A percentile compares a stretch with the other conserved stretches of the same genome.
Conservation (phyloP, 2,797 vertebrate genomes). For the Remorina albescens region DNA sequence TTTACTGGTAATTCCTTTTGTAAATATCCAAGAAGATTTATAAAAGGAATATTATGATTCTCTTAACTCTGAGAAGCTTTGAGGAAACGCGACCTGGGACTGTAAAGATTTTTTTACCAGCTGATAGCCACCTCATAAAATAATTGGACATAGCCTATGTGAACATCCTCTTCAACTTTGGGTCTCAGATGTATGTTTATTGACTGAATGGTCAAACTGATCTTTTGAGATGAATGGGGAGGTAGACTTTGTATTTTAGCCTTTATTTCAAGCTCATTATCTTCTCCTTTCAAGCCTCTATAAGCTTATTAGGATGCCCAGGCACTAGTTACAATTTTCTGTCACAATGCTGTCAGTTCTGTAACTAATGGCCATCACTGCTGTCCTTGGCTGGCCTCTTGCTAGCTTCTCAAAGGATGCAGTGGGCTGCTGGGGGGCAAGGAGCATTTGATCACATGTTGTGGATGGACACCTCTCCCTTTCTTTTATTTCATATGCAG, state of each 20-base stretch:
- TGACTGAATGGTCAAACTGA: slow-evolving; percentile 48
- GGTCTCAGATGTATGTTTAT: slow-evolving; percentile 55
- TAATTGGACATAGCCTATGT: slow-evolving; percentile 62
- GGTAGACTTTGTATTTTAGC: slow-evolving; percentile 44
- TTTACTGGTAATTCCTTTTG: slow-evolving; percentile 2
- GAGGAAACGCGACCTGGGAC: slow-evolving; percentile 9
- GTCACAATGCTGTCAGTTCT: slow-evolving; percentile 60
- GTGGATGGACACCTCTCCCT: slow-evolving; percentile 62
- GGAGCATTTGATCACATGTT: slow-evolving; percentile 62
- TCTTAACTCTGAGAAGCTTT: slow-evolving; percentile 30
- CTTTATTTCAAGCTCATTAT: slow-evolving; percentile 76
- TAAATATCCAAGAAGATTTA: slow-evolving; percentile 18
- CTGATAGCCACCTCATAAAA: slow-evolving; percentile 23
- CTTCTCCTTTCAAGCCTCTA: slow-evolving; percentile 54
- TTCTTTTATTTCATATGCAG: slow-evolving; percentile 57
- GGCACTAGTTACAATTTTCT: slow-evolving; percentile 57
- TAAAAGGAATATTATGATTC: slow-evolving; percentile 19
- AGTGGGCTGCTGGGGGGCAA: slow-evolving; percentile 39
- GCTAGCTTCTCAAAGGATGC: slow-evolving; percentile 47
- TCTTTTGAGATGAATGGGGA: slow-evolving; percentile 57
- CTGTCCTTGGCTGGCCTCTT: slow-evolving; percentile 55
- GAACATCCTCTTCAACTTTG: slow-evolving; percentile 37
- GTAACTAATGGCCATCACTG: slow-evolving; percentile 61
- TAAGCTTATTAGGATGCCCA: slow-evolving; percentile 65
- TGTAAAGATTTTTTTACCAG: slow-evolving; percentile 29